phyloP scores from a whole-genome alignment of 2,113 vertebrate species.

The Leptobrachium ailaonicum region DNA sequence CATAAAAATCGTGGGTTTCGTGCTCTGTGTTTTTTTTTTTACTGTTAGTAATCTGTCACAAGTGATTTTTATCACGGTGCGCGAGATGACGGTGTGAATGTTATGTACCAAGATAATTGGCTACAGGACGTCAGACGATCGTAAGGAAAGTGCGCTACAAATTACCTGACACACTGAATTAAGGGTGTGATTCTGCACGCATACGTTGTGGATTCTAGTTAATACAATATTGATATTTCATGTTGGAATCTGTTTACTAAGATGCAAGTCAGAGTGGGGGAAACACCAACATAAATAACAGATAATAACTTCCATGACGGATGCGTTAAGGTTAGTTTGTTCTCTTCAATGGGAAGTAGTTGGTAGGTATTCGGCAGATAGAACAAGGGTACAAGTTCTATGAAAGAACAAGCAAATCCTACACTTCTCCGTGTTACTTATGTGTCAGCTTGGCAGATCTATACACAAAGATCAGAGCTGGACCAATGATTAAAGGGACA shows the following conservation, averaged over 20 bases:
- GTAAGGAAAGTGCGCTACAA: background rate
- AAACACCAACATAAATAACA: too few species aligned
- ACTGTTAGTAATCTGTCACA: background rate
- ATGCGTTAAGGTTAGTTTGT: too few species aligned
- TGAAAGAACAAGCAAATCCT: too few species aligned
- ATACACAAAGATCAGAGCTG: too few species aligned
- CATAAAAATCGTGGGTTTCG: background rate
- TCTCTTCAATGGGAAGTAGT: too few species aligned
- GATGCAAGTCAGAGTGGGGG: background rate
- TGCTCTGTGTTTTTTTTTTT: background rate
- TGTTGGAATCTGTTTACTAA: background rate
- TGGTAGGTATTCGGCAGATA: too few species aligned
- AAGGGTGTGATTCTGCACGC: background rate
- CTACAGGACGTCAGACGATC: background rate
- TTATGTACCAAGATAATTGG: background rate
- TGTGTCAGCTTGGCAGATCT: too few species aligned
- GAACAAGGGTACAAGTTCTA: too few species aligned
- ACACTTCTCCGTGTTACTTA: too few species aligned
- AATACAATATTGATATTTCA: background rate
- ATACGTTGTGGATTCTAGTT: background rate
- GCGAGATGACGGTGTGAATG: background rate
- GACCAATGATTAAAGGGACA: too few species aligned
- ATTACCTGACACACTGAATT: background rate
- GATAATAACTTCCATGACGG: too few species aligned
- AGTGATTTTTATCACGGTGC: background rate